These are phyloP conservation scores for Bombus picipes DNA, from an alignment of 1,140 invertebrate genomes.

Conservation along the genomic window DNA sequence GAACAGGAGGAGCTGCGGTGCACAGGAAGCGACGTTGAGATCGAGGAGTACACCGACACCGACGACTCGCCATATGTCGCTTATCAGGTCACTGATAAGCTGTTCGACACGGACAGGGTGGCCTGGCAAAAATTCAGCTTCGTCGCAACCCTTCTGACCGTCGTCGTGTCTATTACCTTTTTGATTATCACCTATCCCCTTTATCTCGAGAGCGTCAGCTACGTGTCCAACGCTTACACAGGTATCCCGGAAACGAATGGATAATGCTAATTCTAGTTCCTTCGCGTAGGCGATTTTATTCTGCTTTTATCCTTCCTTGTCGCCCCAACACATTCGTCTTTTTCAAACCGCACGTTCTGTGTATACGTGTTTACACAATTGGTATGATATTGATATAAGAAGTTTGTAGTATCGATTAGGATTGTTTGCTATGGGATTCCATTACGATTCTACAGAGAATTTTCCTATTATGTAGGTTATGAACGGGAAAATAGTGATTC, in stretches of 20 bases:
- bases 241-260: conserved; percentile 59
- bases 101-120: conserved; percentile 77
- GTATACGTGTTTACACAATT: no score
- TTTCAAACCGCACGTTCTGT: neutral
- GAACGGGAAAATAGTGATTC: no score
- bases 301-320: neutral
- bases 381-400: no score
- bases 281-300: neutral
- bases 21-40: conserved; percentile 78
- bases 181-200: conserved; percentile 77
- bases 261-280: neutral
- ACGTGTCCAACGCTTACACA: conserved; percentile 77
- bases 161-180: conserved; percentile 74
- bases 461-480: no score
- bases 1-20: conserved; percentile 79
- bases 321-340: neutral
- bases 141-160: conserved; percentile 69
- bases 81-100: conserved; percentile 77
- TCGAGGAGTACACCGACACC: conserved; percentile 79
- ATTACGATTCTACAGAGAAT: no score
- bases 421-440: no score
- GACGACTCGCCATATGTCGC: conserved; percentile 76
- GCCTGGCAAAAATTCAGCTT: conserved; percentile 78
- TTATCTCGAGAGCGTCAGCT: conserved; percentile 76
- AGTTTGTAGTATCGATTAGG: neutral